A percentile compares a stretch with the other conserved stretches of the same genome.
phyloP scores from a whole-genome alignment of 2,888 invertebrate species.

The Cetonia aurata region DNA sequence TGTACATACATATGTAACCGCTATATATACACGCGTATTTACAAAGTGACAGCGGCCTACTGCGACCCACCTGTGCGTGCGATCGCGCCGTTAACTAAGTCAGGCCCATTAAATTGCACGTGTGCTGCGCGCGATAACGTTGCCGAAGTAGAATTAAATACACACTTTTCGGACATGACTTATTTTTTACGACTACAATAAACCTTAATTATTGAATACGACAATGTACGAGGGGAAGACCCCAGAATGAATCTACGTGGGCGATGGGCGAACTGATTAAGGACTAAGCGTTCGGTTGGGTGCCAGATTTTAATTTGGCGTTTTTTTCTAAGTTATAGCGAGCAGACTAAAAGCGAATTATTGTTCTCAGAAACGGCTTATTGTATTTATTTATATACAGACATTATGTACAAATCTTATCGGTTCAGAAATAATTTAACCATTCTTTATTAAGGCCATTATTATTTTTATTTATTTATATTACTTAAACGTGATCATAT shows the following conservation, averaged over 20 bases:
- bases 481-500: too few relatives aligned
- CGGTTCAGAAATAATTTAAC: too few relatives aligned
- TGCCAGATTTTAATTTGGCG: slow-evolving; percentile 25
- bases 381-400: neutral
- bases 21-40: slow-evolving; percentile 16
- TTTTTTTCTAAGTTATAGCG: slow-evolving; percentile 3
- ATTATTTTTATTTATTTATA: too few relatives aligned
- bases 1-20: slow-evolving; percentile 16
- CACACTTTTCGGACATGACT: slow-evolving; percentile 42
- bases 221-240: slow-evolving; percentile 8
- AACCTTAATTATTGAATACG: slow-evolving; percentile 39
- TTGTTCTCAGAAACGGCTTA: neutral
- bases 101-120: slow-evolving; percentile 43
- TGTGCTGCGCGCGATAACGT: slow-evolving; percentile 41
- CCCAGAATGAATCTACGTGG: slow-evolving; percentile 3
- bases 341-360: slow-evolving; percentile 2
- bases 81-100: slow-evolving; percentile 43
- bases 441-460: too few relatives aligned
- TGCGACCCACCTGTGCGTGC: slow-evolving; percentile 42
- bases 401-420: neutral
- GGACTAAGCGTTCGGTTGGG: slow-evolving; percentile 9
- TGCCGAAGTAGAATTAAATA: slow-evolving; percentile 42
- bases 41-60: slow-evolving; percentile 34
- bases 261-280: slow-evolving; percentile 24
- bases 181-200: slow-evolving; percentile 43